Evolutionary conservation across 1,140 invertebrate genomes (phyloP).

Genomic region (Diorhabda elongata): DNA sequence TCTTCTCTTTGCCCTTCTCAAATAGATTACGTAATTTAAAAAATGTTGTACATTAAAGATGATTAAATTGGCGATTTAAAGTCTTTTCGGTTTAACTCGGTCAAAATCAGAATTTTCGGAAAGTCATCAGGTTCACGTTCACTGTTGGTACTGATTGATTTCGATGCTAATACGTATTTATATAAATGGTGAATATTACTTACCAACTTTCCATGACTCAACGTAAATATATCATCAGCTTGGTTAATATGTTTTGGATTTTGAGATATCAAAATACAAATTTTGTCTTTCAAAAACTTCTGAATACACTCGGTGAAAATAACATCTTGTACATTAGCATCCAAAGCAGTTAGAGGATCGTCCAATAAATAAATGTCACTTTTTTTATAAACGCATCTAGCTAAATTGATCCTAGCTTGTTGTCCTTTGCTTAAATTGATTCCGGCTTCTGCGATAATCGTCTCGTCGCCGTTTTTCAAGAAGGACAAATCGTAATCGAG

Average conservation of each 20-base stretch:
- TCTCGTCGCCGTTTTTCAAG: conserved; percentile 65
- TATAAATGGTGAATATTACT: neutral
- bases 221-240: conserved; percentile 55
- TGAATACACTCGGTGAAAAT: conserved; percentile 65
- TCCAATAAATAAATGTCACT: conserved; percentile 77
- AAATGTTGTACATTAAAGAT: no score
- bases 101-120: no score
- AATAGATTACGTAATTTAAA: no score
- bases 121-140: no score
- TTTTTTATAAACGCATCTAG: conserved; percentile 73
- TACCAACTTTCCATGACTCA: conserved; percentile 2
- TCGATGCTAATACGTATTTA: no score
- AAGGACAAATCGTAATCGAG: conserved; percentile 64
- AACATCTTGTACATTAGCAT: conserved; percentile 73
- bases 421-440: conserved; percentile 78
- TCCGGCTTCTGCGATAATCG: conserved; percentile 76
- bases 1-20: no score
- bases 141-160: no score
- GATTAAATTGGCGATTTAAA: no score
- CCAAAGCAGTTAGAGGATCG: conserved; percentile 77
- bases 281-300: conserved; percentile 65
- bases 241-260: conserved; percentile 78
- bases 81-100: no score
- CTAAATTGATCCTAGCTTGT: conserved; percentile 82
- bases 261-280: conserved; percentile 71